Conservation (phyloP, 2,797 vertebrate species). For the Etheostoma nigrum region DNA sequence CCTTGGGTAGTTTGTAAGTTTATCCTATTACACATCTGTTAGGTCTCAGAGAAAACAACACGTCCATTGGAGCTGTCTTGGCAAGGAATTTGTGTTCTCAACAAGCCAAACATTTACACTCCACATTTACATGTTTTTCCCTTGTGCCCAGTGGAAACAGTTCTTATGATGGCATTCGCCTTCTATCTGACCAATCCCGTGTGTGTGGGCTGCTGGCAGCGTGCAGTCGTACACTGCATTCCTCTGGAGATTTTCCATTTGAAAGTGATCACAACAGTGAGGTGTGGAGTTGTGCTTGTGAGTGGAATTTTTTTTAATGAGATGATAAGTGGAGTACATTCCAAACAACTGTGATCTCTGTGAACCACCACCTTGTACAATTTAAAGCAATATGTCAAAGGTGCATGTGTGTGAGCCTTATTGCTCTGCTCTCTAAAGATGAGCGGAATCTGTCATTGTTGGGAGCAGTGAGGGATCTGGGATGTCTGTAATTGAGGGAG, state of each 20-base stretch:
- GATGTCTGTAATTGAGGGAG: constrained; percentile 77
- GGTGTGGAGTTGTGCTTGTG: constrained; percentile 63
- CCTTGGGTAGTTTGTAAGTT: constrained; percentile 64
- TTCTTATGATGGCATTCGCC: constrained; percentile 72
- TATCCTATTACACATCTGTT: constrained; percentile 68
- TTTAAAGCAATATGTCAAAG: constrained; percentile 38
- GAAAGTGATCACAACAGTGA: constrained; percentile 77
- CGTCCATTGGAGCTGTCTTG: constrained; percentile 63
- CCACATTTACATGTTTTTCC: constrained; percentile 74
- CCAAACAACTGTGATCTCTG: constrained; percentile 46
- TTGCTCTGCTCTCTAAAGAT: constrained; percentile 53
- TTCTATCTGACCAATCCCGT: constrained; percentile 72
- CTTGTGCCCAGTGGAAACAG: constrained; percentile 79
- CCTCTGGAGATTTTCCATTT: constrained; percentile 79
- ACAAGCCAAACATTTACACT: constrained; percentile 79
- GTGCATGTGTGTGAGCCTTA: constrained; percentile 37
- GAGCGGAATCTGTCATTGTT: constrained; percentile 69
- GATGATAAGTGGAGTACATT: constrained; percentile 50
- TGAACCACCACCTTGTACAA: constrained; percentile 18
- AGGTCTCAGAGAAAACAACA: constrained; percentile 67
- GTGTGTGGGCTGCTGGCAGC: constrained; percentile 75
- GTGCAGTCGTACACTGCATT: constrained; percentile 64
- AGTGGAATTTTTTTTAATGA: constrained; percentile 58
- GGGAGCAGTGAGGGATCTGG: constrained; percentile 60
- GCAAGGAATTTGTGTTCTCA: constrained; percentile 68